phyloP scores from a whole-genome alignment of 2,888 invertebrate genomes.

The Scotopteryx bipunctaria region DNA sequence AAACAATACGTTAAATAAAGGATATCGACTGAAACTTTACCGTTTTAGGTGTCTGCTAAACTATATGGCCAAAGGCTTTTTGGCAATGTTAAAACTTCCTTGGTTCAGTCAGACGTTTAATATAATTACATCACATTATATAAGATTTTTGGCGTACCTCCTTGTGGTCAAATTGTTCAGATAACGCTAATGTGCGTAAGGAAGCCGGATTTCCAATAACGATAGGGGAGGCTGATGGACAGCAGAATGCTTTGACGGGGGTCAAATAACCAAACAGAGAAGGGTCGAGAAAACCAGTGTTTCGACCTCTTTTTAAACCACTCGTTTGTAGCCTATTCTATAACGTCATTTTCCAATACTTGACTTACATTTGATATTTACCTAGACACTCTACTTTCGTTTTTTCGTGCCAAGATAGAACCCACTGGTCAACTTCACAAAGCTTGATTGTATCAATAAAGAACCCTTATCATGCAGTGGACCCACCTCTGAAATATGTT shows the following conservation, averaged over 20 bases:
- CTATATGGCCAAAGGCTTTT: neutral
- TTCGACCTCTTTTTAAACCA: conserved; percentile 35
- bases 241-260: conserved; percentile 66
- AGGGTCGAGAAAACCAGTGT: conserved; percentile 41
- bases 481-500: conserved; percentile 43
- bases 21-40: neutral
- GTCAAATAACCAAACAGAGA: conserved; percentile 62
- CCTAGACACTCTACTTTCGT: neutral
- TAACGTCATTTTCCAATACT: conserved; percentile 9
- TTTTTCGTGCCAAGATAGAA: neutral
- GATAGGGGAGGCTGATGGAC: conserved; percentile 63
- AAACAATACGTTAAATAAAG: neutral
- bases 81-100: neutral
- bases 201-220: conserved; percentile 65
- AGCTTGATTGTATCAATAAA: conserved; percentile 25
- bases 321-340: conserved; percentile 16
- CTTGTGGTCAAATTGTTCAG: conserved; percentile 58
- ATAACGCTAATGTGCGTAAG: conserved; percentile 57
- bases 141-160: conserved; percentile 43
- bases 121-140: conserved; percentile 13
- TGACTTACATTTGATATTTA: neutral
- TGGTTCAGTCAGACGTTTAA: neutral
- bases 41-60: neutral
- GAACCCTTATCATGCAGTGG: conserved; percentile 24
- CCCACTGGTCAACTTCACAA: conserved; percentile 1